A percentile compares a stretch with the other conserved stretches of the same genome.
Conservation (phyloP, 2,888 invertebrate genomes). For the Caradrina clavipalpis region DNA sequence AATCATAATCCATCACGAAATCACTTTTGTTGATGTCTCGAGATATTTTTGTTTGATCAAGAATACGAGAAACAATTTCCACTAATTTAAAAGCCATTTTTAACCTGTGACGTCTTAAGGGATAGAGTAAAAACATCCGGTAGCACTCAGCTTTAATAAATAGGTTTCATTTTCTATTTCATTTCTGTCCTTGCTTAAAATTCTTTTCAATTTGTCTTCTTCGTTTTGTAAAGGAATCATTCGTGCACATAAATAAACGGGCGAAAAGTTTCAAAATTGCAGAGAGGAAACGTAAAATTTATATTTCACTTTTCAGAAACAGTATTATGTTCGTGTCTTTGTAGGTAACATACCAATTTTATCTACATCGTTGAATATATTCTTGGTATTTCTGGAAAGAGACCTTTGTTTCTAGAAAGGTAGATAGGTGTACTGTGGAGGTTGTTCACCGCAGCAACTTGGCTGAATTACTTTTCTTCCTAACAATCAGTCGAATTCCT, state of each 20-base stretch:
- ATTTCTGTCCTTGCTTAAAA: slow-evolving; percentile 20
- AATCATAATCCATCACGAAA: slow-evolving; percentile 39
- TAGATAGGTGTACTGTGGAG: too few relatives aligned
- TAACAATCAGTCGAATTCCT: too few relatives aligned
- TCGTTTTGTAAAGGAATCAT: slow-evolving; percentile 26
- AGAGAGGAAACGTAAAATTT: slow-evolving; percentile 4
- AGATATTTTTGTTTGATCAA: slow-evolving; percentile 41
- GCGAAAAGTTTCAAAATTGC: slow-evolving; percentile 22
- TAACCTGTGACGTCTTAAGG: slow-evolving; percentile 27
- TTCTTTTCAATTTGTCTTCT: slow-evolving; percentile 25
- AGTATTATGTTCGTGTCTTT: slow-evolving; percentile 2
- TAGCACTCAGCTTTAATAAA: slow-evolving; percentile 16
- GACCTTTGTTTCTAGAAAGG: not conserved
- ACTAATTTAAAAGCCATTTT: slow-evolving; percentile 36
- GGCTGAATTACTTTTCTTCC: too few relatives aligned
- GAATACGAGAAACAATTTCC: slow-evolving; percentile 3
- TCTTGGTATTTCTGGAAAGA: not conserved
- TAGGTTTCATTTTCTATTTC: slow-evolving; percentile 12
- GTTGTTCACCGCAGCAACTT: too few relatives aligned
- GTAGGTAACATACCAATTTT: not conserved
- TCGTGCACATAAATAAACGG: slow-evolving; percentile 38
- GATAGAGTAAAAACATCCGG: slow-evolving; percentile 33
- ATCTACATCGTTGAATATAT: not conserved
- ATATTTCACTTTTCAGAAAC: slow-evolving; percentile 3
- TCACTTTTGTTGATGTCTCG: slow-evolving; percentile 40